Evolutionary conservation across 1,140 invertebrate genomes (phyloP), one percentile per base, ranked within the genome.

Genomic region (Latrodectus geometricus): DNA sequence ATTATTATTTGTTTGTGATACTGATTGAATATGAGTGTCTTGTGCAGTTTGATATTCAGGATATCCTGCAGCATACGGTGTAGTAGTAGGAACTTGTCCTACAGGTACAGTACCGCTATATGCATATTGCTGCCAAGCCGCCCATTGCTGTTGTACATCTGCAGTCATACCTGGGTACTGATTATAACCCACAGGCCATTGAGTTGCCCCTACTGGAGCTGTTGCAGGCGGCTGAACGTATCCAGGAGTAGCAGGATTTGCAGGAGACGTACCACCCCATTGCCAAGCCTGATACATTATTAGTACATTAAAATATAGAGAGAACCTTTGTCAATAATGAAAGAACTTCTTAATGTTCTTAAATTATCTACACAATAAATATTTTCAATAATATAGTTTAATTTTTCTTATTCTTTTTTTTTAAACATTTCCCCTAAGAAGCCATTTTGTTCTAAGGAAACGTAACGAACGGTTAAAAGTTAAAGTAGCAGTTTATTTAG

Each of bases 231-330:
- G 49, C 20, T 75, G 73, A 56, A 56, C 73, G 20, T 50, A 75
- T 52, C 49, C 50, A 61, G 54, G 3, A 17, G 73, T 5, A 17
- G 73, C 21, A 17, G 73, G 73, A 54, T 48, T 75, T 49, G 70
- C 50, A n/a, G 73, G 11, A 54, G 50, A 17, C 12, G 73, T 75
- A 15, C 73, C 50, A 50, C 73, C 73, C 73, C 73, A 75, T 48
- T 17, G 73, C 73, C 73, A 75, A 75, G 73, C 50, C 52, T 75
- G 73, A 75, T 75, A 75, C 73, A 75, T 75, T 9, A 56, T 61
- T 61, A 3, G 11, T 17, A 1, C 8, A 61, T 14, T 61, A 61
- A 14, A 61, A 61, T 61, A 61, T 14, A 4, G 54, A 14, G 14
- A 8, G 8, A 61, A 61, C 54, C 54, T 61, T 61, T 14, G 8